Conservation (phyloP, 2,113 vertebrate genomes). For the Mugil cephalus region DNA sequence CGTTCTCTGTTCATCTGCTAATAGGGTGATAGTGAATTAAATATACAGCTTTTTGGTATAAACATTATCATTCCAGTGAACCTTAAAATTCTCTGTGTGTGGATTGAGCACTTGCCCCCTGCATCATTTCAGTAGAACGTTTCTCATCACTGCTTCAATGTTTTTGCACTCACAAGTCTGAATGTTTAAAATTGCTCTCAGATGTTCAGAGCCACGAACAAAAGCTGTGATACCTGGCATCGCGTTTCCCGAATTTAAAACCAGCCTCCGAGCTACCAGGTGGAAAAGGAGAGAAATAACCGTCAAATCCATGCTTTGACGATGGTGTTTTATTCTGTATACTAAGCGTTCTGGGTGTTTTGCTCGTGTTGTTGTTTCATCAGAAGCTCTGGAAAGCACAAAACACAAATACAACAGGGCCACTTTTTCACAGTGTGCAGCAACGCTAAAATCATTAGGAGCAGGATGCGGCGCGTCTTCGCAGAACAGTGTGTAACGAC, state of each 20-base stretch:
- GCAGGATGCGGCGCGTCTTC: constrained; percentile 26
- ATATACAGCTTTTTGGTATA: too few species aligned
- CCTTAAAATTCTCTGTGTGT: background rate
- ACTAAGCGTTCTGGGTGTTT: background rate
- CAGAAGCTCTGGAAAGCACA: constrained; percentile 19
- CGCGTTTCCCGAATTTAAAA: constrained; percentile 3
- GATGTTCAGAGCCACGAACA: constrained; percentile 1
- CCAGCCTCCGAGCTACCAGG: constrained; percentile 17
- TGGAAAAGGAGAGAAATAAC: background rate
- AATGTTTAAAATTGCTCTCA: constrained; percentile 11
- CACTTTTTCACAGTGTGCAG: constrained; percentile 14
- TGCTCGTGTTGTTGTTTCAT: constrained; percentile 8
- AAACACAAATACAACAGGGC: constrained; percentile 36
- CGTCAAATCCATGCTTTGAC: constrained; percentile 16
- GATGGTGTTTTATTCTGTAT: constrained; percentile 8
- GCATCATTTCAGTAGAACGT: background rate
- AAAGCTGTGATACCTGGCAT: constrained; percentile 6
- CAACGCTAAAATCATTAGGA: constrained; percentile 25
- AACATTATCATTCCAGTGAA: constrained; percentile 9
- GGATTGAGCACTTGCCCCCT: constrained; percentile 11
- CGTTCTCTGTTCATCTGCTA: background rate
- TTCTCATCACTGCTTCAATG: background rate
- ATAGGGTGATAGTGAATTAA: background rate
- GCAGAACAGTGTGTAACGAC: constrained; percentile 27
- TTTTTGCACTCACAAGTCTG: constrained; percentile 6